Base-by-base conservation (phyloP, 1,140 invertebrate genomes). In the Apis florea region DNA sequence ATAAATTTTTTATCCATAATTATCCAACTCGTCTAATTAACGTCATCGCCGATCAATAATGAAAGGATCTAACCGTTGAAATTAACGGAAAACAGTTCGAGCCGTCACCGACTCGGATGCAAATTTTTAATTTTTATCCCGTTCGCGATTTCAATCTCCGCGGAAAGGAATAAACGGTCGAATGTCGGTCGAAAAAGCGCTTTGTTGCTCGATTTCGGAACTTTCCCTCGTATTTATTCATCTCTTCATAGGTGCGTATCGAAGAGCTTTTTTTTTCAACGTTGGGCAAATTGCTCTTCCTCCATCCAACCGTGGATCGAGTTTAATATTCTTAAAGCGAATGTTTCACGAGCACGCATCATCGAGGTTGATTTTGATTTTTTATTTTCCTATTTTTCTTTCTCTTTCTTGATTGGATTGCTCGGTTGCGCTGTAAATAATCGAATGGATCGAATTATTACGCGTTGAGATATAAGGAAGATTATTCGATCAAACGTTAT, bases 251-350 rank as follows among this genome's bases (percentile, higher is more conserved):
- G 26, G 11, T 24, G 19, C 11, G 54, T 2, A 12, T n/a, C 13
- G 19, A 2, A 15, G 2, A 54, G 63, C n/a, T 61, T 54, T 70
- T 54, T 70, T 51, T 61, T 51, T 5, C 68, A 6, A 19, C 15
- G 15, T 11, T 24, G 26, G 53, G 53, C 71, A 51, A 72, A 71
- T 54, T 63, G 51, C n/a, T 2, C 40, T 54, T 31, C 15, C 31
- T 31, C 24, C 15, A 4, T 9, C 10, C 26, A 17, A 11, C 54
- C 53, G 4, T 17, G 51, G 8, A 19, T 56, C 13, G 15, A 3
- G 21, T 63, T 79, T 64, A 40, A 64, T 56, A 64, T 79, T 72
- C 69, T 63, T 63, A 24, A 24, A 17, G 17, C 19, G 53, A 71
- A 79, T 59, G 51, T 64, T 47, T n/a, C 74, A 11, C 49, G 24